Percentiles rank a stretch among this genome's conserved stretches.
These are phyloP conservation scores for Jacana jacana DNA, from an alignment of 2,113 vertebrate genomes.

Conservation along the genomic window DNA sequence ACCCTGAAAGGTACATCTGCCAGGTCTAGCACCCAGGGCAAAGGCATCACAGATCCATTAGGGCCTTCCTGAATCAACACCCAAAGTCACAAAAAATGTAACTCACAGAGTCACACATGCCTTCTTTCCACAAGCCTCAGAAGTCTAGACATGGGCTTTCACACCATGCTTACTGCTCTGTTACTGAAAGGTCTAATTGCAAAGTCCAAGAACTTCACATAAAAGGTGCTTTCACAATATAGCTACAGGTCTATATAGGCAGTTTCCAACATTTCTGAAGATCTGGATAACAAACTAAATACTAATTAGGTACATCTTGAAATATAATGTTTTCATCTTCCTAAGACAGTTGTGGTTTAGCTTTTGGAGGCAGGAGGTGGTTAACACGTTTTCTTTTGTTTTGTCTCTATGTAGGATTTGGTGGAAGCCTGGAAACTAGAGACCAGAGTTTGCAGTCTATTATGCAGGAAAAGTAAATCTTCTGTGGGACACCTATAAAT, in stretches of 20 bases:
- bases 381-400: not conserved
- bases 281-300: not conserved
- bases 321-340: not conserved
- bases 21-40: not conserved
- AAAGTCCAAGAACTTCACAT: not conserved
- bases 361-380: accelerated
- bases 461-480: not conserved
- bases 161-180: not conserved
- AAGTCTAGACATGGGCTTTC: not conserved
- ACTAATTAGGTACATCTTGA: not conserved
- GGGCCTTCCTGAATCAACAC: not conserved
- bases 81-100: not conserved
- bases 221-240: not conserved
- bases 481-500: not conserved
- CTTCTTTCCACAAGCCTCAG: not conserved
- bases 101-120: too few relatives aligned
- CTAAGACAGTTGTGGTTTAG: not conserved
- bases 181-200: not conserved
- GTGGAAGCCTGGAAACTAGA: not conserved
- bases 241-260: not conserved
- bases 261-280: not conserved
- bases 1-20: not conserved
- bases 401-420: not conserved
- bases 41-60: not conserved
- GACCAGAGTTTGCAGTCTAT: not conserved